phyloP scores from a whole-genome alignment of 2,113 vertebrate species.

The Hyla sarda region DNA sequence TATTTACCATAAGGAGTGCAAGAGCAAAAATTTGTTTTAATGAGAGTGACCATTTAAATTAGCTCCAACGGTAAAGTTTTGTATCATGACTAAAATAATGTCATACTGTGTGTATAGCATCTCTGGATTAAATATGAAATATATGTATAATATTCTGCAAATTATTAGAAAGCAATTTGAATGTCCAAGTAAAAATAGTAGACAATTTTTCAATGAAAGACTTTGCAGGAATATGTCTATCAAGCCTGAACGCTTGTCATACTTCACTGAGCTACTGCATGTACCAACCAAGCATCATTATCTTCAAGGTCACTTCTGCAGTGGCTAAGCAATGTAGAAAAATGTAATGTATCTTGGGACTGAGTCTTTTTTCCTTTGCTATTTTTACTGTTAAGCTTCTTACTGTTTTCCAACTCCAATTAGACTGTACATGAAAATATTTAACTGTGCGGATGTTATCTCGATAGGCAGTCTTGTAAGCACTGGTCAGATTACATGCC shows the following conservation, averaged over 20 bases:
- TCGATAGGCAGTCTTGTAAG: neutral
- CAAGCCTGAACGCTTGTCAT: conserved; percentile 13
- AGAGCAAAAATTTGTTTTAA: too few relatives aligned
- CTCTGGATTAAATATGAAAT: neutral
- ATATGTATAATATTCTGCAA: neutral
- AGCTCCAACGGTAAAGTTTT: neutral
- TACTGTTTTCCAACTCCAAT: conserved; percentile 20
- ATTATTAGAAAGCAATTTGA: neutral
- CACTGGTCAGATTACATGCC: neutral
- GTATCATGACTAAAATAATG: neutral
- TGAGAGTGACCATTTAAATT: too few relatives aligned
- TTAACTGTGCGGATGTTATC: neutral
- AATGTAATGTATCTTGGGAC: conserved; percentile 43
- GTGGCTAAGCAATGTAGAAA: neutral
- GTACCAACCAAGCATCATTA: conserved; percentile 37
- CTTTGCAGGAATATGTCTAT: conserved; percentile 15
- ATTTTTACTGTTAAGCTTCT: conserved; percentile 30
- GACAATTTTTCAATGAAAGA: neutral
- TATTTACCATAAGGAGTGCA: too few relatives aligned
- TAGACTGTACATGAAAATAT: conserved; percentile 16
- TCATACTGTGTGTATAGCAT: neutral
- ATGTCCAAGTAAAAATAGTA: neutral
- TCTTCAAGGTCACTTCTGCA: conserved; percentile 46
- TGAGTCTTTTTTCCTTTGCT: neutral
- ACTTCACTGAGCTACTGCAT: conserved; percentile 14